Evolutionary conservation across 2,113 vertebrate genomes (phyloP), one percentile per base, ranked within the genome.

Genomic region (Sebastes fasciatus): DNA sequence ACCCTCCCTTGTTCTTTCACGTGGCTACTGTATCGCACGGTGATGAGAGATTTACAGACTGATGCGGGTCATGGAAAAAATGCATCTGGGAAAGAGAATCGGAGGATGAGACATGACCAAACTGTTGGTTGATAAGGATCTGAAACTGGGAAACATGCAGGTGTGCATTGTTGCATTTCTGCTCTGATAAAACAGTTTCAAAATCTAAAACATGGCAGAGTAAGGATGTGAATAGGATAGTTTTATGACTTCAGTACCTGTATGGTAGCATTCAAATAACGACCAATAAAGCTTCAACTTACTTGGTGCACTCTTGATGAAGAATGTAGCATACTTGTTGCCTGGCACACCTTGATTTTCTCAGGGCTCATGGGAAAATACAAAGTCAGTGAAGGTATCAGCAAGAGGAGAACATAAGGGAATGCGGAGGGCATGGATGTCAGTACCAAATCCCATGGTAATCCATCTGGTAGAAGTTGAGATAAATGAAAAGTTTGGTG

Each of bases 11-110:
- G 9, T 74, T 86, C 61, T 75, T 83, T 74, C 67, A 81, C 60
- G 23, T 69, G 60, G 80, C 82, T 76, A 92, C 90, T 83, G 91
- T 89, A 81, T 83, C n/a, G 11, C 60, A 48, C 0, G 2, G n/a
- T 48, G 79, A 66, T 63, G 85, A 91, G 72, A 83, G 89, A 93
- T 91, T 51, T 81, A 82, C 68, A 52, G 70, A 69, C 54, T 43
- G 23, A 88, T 89, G 71, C 61, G 51, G 88, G 82, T 82, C 21
- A 77, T 23, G 14, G 23, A 68, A 84, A 64, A 77, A 82, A 83
- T 64, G 65, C 23, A 67, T 77, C 17, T 49, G 65, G 67, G 60
- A 80, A 60, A 61, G 40, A 54, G 26, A 40, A n/a, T 51, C 8
- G 16, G 5, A 52, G 55, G 45, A 7, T n/a, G 42, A 34, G 52